Percentiles rank a stretch among this genome's conserved stretches.
Evolutionary conservation across 2,888 invertebrate genomes (phyloP).

Genomic region (Germaria angustata): DNA sequence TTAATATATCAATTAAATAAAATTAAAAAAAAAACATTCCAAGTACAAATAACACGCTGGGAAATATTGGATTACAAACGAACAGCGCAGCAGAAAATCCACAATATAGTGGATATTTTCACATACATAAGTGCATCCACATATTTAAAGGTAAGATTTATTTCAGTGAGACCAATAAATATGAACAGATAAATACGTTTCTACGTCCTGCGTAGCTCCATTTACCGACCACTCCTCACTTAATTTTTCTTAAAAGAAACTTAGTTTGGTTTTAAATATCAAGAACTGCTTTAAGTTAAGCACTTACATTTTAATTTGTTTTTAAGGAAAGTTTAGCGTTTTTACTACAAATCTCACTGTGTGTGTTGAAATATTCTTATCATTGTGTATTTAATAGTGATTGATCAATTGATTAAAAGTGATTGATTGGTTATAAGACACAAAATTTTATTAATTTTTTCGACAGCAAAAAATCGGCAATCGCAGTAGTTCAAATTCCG

Average conservation of each 20-base stretch:
- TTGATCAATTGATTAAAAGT: background rate
- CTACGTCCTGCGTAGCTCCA: too few relatives aligned
- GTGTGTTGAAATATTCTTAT: background rate
- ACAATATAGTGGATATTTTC: background rate
- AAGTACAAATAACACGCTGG: background rate
- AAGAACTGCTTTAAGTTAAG: background rate
- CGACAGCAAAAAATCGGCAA: too few relatives aligned
- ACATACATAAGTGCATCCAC: background rate
- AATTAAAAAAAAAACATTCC: background rate
- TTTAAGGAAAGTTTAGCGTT: conserved; percentile 24
- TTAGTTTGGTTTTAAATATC: background rate
- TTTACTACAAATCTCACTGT: background rate
- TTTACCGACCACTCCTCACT: too few relatives aligned
- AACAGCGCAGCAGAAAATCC: background rate
- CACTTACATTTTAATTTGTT: background rate
- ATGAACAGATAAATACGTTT: too few relatives aligned
- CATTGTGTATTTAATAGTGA: background rate
- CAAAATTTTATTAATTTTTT: too few relatives aligned
- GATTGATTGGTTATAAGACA: background rate
- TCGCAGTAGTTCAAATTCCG: too few relatives aligned
- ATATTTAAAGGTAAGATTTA: background rate
- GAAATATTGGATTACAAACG: background rate
- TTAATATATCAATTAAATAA: too few relatives aligned
- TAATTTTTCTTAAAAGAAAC: too few relatives aligned
- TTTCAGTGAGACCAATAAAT: too few relatives aligned